Evolutionary conservation across 2,113 vertebrate genomes (phyloP).

Genomic region (Cromileptes altivelis): DNA sequence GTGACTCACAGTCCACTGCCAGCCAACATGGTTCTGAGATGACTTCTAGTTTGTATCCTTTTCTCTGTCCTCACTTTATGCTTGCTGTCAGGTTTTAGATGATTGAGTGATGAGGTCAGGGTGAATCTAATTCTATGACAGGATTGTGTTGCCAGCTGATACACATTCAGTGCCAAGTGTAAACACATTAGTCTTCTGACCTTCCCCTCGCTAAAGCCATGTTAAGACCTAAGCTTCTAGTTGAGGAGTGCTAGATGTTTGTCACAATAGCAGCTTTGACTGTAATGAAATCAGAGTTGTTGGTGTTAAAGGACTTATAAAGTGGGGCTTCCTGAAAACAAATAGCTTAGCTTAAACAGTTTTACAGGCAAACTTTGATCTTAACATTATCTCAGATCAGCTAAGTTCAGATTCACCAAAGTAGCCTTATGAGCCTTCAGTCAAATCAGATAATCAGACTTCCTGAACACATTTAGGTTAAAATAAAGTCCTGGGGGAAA

Average conservation of each 20-base stretch:
- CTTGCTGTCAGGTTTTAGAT: not conserved
- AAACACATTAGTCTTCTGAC: slow-evolving; percentile 18
- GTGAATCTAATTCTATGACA: slow-evolving; percentile 25
- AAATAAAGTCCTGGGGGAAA: too few species aligned
- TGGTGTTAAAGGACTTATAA: too few species aligned
- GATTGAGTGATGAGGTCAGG: slow-evolving; percentile 1
- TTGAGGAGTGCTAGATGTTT: not conserved
- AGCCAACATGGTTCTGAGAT: not conserved
- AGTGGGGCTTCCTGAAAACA: too few species aligned
- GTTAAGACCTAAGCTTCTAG: not conserved
- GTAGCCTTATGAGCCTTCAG: too few species aligned
- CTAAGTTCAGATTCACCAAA: too few species aligned
- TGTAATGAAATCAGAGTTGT: too few species aligned
- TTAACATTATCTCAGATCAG: too few species aligned
- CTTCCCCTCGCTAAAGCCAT: not conserved
- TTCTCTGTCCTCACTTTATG: not conserved
- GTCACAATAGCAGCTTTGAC: slow-evolving; percentile 7
- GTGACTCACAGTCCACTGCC: not conserved
- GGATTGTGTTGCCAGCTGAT: not conserved
- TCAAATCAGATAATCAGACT: too few species aligned
- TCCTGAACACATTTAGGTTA: too few species aligned
- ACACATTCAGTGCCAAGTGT: slow-evolving; percentile 11
- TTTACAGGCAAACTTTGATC: too few species aligned
- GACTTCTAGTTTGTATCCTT: slow-evolving; percentile 5
- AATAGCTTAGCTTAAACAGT: too few species aligned